Percentiles rank a stretch among this genome's conserved stretches.
Conservation (phyloP, 2,113 vertebrate species). For the Hylia prasina region DNA sequence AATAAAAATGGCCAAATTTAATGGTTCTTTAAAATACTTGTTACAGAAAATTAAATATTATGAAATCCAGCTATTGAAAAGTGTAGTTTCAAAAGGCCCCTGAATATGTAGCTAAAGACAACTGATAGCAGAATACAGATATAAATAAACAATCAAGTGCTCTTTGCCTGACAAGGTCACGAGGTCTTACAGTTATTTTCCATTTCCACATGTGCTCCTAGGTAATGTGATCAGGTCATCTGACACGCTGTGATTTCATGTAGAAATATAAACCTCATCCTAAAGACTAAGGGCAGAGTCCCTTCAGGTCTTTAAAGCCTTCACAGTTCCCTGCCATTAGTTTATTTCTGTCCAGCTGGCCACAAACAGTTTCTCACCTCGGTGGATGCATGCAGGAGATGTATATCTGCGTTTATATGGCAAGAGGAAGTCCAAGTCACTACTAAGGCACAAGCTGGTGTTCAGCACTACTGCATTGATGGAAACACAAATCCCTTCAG, state of each 20-base stretch:
- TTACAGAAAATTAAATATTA: neutral
- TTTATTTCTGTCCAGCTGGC: neutral
- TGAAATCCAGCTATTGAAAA: neutral
- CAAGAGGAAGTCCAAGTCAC: rapidly evolving
- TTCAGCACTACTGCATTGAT: neutral
- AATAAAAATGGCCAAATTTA: neutral
- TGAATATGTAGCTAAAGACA: neutral
- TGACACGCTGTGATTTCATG: neutral
- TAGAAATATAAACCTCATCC: neutral
- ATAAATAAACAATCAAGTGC: rapidly evolving
- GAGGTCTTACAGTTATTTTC: too few species aligned
- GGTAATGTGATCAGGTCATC: neutral
- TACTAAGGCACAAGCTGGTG: neutral
- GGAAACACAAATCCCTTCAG: neutral
- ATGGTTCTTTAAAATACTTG: neutral
- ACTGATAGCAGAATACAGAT: neutral
- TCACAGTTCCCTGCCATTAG: neutral
- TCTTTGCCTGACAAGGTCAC: neutral
- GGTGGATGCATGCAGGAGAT: neutral
- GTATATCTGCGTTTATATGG: neutral
- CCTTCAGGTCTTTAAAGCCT: neutral
- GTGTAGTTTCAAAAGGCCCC: neutral
- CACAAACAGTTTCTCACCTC: neutral
- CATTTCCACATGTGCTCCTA: neutral
- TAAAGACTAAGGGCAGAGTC: neutral